Evolutionary conservation across 2,797 vertebrate species (phyloP).

Genomic region (Malurus leucopterus): DNA sequence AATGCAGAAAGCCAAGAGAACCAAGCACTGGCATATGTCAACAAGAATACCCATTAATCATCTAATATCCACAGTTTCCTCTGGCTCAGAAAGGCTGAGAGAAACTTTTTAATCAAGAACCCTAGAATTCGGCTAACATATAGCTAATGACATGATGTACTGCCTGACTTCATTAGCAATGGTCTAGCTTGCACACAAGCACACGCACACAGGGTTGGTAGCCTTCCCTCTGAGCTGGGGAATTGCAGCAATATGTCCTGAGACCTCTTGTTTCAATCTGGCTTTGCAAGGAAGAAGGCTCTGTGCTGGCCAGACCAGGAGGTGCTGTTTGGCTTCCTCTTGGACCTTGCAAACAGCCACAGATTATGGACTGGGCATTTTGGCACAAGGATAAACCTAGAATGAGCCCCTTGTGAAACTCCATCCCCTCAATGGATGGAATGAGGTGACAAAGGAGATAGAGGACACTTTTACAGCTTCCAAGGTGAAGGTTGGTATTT

Average conservation of each 20-base stretch:
- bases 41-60: constrained; percentile 7
- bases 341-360: background rate
- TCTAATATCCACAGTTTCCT: background rate
- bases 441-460: background rate
- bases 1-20: background rate
- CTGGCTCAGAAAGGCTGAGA: background rate
- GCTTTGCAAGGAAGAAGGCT: background rate
- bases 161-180: background rate
- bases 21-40: background rate
- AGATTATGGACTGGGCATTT: background rate
- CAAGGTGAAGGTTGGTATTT: background rate
- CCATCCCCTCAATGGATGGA: background rate
- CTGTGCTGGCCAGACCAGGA: background rate
- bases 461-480: background rate
- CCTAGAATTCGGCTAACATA: background rate
- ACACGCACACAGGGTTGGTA: background rate
- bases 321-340: background rate
- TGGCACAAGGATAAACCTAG: background rate
- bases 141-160: background rate
- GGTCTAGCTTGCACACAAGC: background rate
- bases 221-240: background rate
- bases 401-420: background rate
- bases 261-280: background rate
- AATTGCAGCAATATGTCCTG: rapidly evolving
- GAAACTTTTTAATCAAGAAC: background rate